phyloP scores from a whole-genome alignment of 92 coral and sea anemone genomes.

The Nematostella vectensis region DNA sequence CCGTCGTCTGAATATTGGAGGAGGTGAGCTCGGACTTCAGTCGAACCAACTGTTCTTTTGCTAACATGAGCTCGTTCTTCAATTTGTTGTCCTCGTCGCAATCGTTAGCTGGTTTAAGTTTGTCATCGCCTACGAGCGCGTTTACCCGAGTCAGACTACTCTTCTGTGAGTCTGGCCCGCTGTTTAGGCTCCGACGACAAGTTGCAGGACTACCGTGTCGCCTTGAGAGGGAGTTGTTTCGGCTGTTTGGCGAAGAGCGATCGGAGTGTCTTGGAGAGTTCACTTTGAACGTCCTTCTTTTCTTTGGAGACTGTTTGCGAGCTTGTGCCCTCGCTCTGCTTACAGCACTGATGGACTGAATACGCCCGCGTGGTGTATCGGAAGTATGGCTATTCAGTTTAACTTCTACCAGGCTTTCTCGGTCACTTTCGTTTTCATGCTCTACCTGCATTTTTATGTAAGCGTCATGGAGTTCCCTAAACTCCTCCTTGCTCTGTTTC shows the following conservation, averaged over 20 bases:
- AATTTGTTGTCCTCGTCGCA: conserved; percentile 56
- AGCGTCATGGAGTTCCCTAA: conserved; percentile 11
- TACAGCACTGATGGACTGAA: conserved; percentile 24
- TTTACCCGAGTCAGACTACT: conserved; percentile 9
- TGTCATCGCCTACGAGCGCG: conserved; percentile 1
- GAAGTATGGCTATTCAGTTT: conserved; percentile 11
- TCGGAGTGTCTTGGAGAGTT: conserved; percentile 22
- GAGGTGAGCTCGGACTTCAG: conserved; percentile 76
- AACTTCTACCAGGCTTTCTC: conserved; percentile 21
- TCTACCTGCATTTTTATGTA: conserved; percentile 8
- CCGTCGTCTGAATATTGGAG: conserved; percentile 67
- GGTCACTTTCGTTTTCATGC: conserved; percentile 14
- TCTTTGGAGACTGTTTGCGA: conserved; percentile 8
- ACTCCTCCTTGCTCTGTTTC: conserved; percentile 11
- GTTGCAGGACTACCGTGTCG: neutral
- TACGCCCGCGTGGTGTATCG: conserved; percentile 8
- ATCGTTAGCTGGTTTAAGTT: neutral
- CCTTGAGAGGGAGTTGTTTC: neutral
- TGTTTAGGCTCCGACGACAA: conserved; percentile 5
- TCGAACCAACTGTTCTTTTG: conserved; percentile 82
- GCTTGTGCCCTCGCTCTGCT: conserved; percentile 16
- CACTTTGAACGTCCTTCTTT: conserved; percentile 9
- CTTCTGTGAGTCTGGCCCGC: conserved; percentile 5
- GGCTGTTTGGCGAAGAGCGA: neutral
- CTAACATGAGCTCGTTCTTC: conserved; percentile 68